Conservation (phyloP, 92 coral and sea anemone species). For the Actinernus sp. region DNA sequence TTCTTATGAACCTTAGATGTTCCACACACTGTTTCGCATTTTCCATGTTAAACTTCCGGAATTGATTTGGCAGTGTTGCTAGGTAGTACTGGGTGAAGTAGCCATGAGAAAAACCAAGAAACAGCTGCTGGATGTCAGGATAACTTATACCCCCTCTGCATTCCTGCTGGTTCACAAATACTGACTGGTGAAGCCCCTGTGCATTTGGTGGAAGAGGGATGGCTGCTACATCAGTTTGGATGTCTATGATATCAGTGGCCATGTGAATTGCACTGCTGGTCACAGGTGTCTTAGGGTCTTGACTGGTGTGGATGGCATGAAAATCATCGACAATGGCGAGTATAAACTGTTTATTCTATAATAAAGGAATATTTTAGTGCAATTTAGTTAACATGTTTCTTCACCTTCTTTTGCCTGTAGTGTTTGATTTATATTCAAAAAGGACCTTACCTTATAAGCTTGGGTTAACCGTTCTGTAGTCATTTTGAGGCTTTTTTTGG, state of each 20-base stretch:
- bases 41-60: conserved; percentile 25
- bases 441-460: no score
- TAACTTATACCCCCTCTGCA: no score
- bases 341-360: conserved; percentile 33
- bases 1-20: conserved; percentile 40
- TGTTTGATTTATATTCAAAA: no score
- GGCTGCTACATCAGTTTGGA: neutral
- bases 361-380: no score
- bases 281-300: conserved; percentile 45
- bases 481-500: conserved; percentile 10
- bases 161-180: neutral
- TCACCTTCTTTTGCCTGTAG: no score
- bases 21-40: conserved; percentile 21
- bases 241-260: conserved; percentile 53
- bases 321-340: conserved; percentile 55
- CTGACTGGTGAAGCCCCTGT: neutral
- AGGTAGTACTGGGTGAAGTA: conserved; percentile 7
- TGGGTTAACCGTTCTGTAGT: no score
- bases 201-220: conserved; percentile 20
- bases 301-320: conserved; percentile 55
- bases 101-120: neutral
- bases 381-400: no score
- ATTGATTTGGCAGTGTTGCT: conserved; percentile 9
- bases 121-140: conserved; percentile 1
- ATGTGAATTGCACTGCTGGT: conserved; percentile 47